These are phyloP conservation scores for Botia almorhae DNA, from an alignment of 2,797 vertebrate species.

Conservation along the genomic window DNA sequence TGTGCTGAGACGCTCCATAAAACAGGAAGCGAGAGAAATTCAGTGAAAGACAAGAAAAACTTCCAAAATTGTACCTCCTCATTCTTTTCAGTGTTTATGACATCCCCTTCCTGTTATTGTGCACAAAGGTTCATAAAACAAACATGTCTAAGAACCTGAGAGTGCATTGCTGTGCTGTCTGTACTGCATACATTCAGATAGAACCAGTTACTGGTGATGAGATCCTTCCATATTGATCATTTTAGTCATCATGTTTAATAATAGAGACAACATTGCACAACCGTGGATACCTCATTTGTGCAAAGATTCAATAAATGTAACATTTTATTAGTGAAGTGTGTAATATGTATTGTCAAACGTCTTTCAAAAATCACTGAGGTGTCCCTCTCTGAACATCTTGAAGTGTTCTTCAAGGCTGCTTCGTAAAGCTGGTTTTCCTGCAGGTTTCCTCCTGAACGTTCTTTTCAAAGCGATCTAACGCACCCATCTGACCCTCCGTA, in stretches of 20 bases:
- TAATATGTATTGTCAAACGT: neutral
- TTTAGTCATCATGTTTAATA: neutral
- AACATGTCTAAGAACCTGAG: constrained; percentile 30
- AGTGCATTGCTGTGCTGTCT: neutral
- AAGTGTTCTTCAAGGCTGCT: constrained; percentile 11
- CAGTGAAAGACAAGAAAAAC: constrained; percentile 9
- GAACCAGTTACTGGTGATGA: constrained; percentile 3
- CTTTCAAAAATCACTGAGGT: too few relatives aligned
- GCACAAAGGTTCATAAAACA: constrained; percentile 29
- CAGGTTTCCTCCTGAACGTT: neutral
- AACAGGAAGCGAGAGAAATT: neutral
- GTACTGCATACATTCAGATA: constrained; percentile 25
- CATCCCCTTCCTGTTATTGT: constrained; percentile 25
- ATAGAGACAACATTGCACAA: neutral
- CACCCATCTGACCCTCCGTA: neutral
- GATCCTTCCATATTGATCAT: neutral
- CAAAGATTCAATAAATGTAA: neutral
- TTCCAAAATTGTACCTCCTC: neutral
- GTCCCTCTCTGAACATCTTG: neutral
- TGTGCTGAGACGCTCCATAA: neutral
- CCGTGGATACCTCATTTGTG: constrained; percentile 6
- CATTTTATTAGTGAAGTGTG: neutral
- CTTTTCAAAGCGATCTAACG: neutral
- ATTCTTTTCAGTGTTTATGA: neutral
- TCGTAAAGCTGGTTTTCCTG: constrained; percentile 6